Evolutionary conservation across 2,888 invertebrate species (phyloP).

Genomic region (Drosophila atripex): DNA sequence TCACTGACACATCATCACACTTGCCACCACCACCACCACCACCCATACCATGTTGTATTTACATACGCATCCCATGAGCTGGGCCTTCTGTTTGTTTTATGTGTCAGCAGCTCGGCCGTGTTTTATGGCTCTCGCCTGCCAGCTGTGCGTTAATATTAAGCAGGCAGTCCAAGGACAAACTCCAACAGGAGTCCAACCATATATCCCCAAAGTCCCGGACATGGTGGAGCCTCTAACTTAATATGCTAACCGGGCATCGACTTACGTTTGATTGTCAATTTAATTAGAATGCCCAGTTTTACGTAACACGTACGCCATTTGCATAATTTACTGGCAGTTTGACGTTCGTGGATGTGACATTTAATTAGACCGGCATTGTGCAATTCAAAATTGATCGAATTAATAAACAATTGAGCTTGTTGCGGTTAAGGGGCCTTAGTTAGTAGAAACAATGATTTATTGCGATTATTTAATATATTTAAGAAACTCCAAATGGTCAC

Average conservation of each 20-base stretch:
- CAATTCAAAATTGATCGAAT: constrained; percentile 20
- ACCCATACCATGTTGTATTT: background rate
- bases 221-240: constrained; percentile 22
- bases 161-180: constrained; percentile 24
- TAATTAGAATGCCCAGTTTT: constrained; percentile 47
- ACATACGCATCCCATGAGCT: constrained; percentile 18
- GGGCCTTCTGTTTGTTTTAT: constrained; percentile 33
- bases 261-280: constrained; percentile 46
- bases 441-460: background rate
- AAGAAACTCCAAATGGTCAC: background rate
- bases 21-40: background rate
- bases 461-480: background rate
- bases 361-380: constrained; percentile 23
- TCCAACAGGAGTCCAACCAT: constrained; percentile 2
- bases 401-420: background rate
- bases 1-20: constrained; percentile 43
- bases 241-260: constrained; percentile 32
- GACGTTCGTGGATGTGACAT: constrained; percentile 12
- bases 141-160: constrained; percentile 49
- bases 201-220: constrained; percentile 13
- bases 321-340: constrained; percentile 29
- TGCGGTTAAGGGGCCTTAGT: background rate
- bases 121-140: constrained; percentile 59
- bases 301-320: constrained; percentile 39
- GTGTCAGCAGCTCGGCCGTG: constrained; percentile 43